Evolutionary conservation across 2,797 vertebrate species (phyloP).

Genomic region (Hoplostethus atlanticus): DNA sequence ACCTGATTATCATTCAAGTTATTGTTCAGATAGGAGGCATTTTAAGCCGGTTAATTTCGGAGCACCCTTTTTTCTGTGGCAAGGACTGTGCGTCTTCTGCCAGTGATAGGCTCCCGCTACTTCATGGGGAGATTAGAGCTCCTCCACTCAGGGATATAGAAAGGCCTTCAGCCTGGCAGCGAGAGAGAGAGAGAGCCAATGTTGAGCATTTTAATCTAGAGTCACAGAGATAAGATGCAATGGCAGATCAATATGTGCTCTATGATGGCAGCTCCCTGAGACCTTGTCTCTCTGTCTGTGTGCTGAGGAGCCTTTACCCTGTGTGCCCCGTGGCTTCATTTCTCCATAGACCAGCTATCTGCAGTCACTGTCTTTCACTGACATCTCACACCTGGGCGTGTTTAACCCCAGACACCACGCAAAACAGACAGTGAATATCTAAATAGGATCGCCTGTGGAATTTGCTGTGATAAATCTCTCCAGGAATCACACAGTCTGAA

Average conservation of each 20-base stretch:
- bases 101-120: slow-evolving; percentile 76
- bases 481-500: slow-evolving; percentile 78
- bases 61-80: slow-evolving; percentile 47
- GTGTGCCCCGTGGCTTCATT: slow-evolving; percentile 78
- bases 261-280: slow-evolving; percentile 78
- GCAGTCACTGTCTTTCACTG: slow-evolving; percentile 70
- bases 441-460: slow-evolving; percentile 82
- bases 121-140: slow-evolving; percentile 85
- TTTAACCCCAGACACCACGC: slow-evolving; percentile 70
- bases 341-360: slow-evolving; percentile 74
- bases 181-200: slow-evolving; percentile 66
- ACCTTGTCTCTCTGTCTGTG: slow-evolving; percentile 76
- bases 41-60: slow-evolving; percentile 69
- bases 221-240: slow-evolving; percentile 85
- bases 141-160: slow-evolving; percentile 84
- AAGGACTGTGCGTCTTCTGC: slow-evolving; percentile 57
- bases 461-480: slow-evolving; percentile 79
- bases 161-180: slow-evolving; percentile 83
- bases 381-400: slow-evolving; percentile 74
- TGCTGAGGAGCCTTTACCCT: slow-evolving; percentile 74
- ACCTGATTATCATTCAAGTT: slow-evolving; percentile 65
- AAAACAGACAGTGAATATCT: slow-evolving; percentile 79
- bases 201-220: slow-evolving; percentile 85
- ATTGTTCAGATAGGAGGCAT: slow-evolving; percentile 55
- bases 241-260: slow-evolving; percentile 84